phyloP scores from a whole-genome alignment of 2,113 vertebrate genomes.

The Garra rufa region DNA sequence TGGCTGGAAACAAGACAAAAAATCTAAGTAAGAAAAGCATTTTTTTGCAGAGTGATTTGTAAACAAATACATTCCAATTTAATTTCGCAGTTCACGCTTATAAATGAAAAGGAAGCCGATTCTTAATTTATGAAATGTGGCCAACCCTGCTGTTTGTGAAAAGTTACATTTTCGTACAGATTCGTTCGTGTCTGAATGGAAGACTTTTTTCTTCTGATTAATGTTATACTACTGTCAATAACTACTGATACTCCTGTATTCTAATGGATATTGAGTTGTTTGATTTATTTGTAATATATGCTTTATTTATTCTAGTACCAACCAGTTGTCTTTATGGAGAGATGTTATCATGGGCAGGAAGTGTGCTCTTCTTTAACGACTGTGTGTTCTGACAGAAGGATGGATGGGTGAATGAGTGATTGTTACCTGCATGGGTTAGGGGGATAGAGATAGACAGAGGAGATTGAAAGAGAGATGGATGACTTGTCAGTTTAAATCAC shows the following conservation, averaged over 20 bases:
- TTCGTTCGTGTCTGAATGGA: constrained; percentile 44
- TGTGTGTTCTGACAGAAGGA: constrained; percentile 24
- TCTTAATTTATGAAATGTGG: background rate
- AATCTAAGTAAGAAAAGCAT: too few species aligned
- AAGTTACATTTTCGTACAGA: constrained; percentile 61
- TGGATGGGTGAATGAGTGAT: constrained; percentile 10
- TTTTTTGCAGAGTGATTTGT: too few species aligned
- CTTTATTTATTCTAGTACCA: constrained; percentile 38
- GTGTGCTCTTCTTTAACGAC: background rate
- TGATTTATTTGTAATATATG: background rate
- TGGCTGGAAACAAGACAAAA: too few species aligned
- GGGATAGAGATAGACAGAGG: background rate
- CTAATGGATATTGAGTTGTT: background rate
- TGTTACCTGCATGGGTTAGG: background rate
- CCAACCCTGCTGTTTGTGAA: background rate
- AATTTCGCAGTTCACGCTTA: background rate
- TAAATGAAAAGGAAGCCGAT: background rate
- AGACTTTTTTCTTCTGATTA: constrained; percentile 46
- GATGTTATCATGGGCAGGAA: background rate
- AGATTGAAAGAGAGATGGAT: constrained; percentile 7
- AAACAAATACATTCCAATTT: background rate
- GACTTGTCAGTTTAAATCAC: background rate
- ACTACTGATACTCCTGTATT: constrained; percentile 11
- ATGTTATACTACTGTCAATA: constrained; percentile 3
- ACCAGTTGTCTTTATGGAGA: background rate